Base-by-base conservation (phyloP, 2,113 vertebrate genomes). In the Etia nguti region DNA sequence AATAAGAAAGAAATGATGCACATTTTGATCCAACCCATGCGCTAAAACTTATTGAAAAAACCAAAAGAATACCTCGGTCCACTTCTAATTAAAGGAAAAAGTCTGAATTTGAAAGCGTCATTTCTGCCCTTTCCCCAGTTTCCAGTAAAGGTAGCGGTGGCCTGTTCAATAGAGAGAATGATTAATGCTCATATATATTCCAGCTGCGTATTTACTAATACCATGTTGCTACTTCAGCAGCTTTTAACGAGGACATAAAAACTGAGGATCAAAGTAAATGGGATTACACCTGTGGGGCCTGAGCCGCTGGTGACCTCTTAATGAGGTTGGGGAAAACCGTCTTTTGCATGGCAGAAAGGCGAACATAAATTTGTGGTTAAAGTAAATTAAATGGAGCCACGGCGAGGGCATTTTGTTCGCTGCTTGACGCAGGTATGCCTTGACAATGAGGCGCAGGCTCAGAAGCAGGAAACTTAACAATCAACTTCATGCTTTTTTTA, bases 191-290 rank as follows among this genome's bases (percentile, higher is more conserved):
- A 82, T 82, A 89, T 86, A 84, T 90, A 92, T 92, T 94, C 81
- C 84, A 77, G 70, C 83, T 90, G 88, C 83, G 29, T 92, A 92
- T 95, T 94, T 94, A 93, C 92, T 92, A 90, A 94, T 91, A 92
- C 83, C 24, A 3, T 81, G 56, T 60, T 91, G 91, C 93, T 90
- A 86, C 91, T 88, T 90, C 93, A 93, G 93, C 94, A 94, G 89
- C 81, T 92, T 94, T 95, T 94, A 94, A 94, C 88, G 85, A 94
- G 88, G 89, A 73, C 92, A 94, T 92, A 94, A 93, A 96, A 94
- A 79, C 70, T 43, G 84, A 62, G 88, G 81, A 91, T 91, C 82
- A 89, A 57, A 86, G 80, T 90, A 91, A 89, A 94, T 92, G 84
- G 88, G 86, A 94, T 92, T 94, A 92, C 86, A 94, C 92, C 92